phyloP scores from a whole-genome alignment of 2,888 invertebrate genomes.

The Bedellia somnulentella region DNA sequence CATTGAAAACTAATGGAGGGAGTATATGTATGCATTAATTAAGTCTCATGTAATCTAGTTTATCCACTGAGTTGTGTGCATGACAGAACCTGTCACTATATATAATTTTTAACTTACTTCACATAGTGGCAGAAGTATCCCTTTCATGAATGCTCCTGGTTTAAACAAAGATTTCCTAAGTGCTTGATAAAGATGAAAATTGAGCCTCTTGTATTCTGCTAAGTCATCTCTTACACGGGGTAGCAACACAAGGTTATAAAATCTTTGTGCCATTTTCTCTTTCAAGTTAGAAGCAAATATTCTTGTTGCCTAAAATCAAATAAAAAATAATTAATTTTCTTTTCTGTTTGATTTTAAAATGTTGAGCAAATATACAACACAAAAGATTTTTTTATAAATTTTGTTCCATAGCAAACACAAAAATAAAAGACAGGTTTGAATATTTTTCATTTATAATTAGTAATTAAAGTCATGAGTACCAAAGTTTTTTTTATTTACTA shows the following conservation, averaged over 20 bases:
- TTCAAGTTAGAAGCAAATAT: constrained; percentile 97
- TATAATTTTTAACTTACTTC: constrained; percentile 40
- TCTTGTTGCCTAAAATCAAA: constrained; percentile 70
- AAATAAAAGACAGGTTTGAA: no score
- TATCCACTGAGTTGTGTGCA: no score
- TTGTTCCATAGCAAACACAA: no score
- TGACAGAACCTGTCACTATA: neutral
- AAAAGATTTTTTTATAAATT: neutral
- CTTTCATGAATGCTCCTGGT: constrained; percentile 98
- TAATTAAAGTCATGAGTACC: no score
- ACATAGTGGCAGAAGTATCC: constrained; percentile 70
- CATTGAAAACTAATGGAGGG: no score
- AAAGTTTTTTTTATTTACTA: no score
- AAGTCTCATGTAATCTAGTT: no score
- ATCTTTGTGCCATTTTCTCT: constrained; percentile 94
- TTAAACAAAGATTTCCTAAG: constrained; percentile 92
- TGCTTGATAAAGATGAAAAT: constrained; percentile 95
- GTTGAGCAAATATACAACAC: no score
- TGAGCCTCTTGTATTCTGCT: constrained; percentile 90
- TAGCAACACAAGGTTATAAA: constrained; percentile 89
- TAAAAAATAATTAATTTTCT: neutral
- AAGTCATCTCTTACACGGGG: constrained; percentile 95
- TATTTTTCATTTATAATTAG: no score
- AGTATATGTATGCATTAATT: no score
- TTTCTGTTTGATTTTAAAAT: neutral